These are phyloP conservation scores for Scyliorhinus canicula DNA, from an alignment of 2,797 vertebrate genomes.

Conservation along the genomic window DNA sequence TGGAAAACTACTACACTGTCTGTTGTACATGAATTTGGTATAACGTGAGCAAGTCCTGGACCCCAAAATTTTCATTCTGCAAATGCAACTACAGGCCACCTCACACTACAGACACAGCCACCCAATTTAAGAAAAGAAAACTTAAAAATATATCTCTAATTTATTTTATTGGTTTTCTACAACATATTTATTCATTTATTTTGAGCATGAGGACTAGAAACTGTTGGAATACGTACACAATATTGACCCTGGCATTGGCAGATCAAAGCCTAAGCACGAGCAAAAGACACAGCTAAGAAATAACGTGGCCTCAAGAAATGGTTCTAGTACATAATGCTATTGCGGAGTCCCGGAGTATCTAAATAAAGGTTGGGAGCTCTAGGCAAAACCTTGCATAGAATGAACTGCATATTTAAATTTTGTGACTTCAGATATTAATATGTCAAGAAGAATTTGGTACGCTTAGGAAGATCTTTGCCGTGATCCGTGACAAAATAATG, in stretches of 20 bases:
- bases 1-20: not conserved
- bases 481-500: not conserved
- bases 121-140: not conserved
- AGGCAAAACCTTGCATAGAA: not conserved
- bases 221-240: not conserved
- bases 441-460: not conserved
- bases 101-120: not conserved
- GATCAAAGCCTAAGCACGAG: not conserved
- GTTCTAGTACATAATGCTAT: not conserved
- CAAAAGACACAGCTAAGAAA: not conserved
- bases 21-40: too few relatives aligned
- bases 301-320: not conserved
- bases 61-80: too few relatives aligned
- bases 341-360: not conserved
- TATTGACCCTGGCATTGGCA: not conserved
- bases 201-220: not conserved
- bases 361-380: not conserved
- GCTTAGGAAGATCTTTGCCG: not conserved
- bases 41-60: too few relatives aligned
- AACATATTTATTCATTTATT: too few relatives aligned
- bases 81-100: too few relatives aligned
- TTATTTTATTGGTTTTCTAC: not conserved
- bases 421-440: not conserved
- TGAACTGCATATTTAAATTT: not conserved
- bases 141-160: not conserved